Evolutionary conservation across 2,888 invertebrate genomes (phyloP), one percentile per base, ranked within the genome.

Genomic region (Ochropacha duplaris): DNA sequence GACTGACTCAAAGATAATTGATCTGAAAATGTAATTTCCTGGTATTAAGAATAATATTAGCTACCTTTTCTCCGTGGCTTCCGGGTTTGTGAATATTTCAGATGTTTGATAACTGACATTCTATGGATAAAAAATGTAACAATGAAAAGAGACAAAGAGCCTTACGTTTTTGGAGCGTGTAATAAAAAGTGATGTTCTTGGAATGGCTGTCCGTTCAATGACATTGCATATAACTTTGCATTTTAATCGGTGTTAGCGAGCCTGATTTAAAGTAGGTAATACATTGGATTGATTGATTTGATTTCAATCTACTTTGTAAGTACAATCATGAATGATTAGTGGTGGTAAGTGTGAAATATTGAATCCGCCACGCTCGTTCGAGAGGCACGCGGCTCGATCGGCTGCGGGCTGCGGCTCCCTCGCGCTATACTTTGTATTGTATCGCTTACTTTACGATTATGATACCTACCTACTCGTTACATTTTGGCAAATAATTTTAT

Each of bases 341-440:
- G 73, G 83, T 85, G 84, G 87, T 79, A 77, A 84, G 81, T 90
- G 92, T 91, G 87, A 85, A 86, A 81, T 85, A 91, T 91, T 76
- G 83, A 65, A 90, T 91, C 82, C 66, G 88, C 70, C 69, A 88
- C 88, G 90, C 81, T 84, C 73, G 79, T 78, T 79, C 73, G 71
- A 67, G 71, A 68, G 76, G 83, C 88, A 87, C 88, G 87, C 86
- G 87, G 83, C 79, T 68, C 64, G 66, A 69, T 79, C 79, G 66
- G n/a, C n/a, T n/a, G n/a, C n/a, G n/a, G n/a, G n/a, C n/a, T n/a
- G n/a, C n/a, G n/a, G 77, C 74, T 79, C 65, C 74, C 75, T 81
- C 76, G 76, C 72, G 74, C 76, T 74, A 75, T 65, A 69, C 66
- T 19, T 52, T 31, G 28, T 51, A 50, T 31, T 51, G 28, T 51